Evolutionary conservation across 1,140 invertebrate genomes (phyloP).

Genomic region (Sweltsa coloradensis): DNA sequence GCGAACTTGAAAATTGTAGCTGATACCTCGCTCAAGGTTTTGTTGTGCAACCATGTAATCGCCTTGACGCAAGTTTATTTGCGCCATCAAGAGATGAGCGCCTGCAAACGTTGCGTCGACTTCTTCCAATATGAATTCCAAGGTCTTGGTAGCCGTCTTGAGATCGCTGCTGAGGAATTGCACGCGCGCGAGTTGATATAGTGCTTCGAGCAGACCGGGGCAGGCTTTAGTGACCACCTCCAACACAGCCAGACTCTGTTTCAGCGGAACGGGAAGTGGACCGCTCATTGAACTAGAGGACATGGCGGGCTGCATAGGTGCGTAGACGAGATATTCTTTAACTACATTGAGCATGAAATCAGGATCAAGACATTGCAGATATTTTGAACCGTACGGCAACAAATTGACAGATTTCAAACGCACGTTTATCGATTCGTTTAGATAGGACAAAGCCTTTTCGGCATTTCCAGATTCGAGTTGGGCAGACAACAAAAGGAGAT

Average conservation of each 20-base stretch:
- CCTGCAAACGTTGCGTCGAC: constrained; percentile 66
- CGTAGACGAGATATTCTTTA: constrained; percentile 61
- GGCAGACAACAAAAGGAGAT: constrained; percentile 52
- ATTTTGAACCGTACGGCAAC: constrained; percentile 58
- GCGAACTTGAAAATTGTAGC: constrained; percentile 81
- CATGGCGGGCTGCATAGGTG: constrained; percentile 40
- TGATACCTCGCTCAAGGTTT: constrained; percentile 75
- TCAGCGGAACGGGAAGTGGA: constrained; percentile 27
- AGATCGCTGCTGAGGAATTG: constrained; percentile 68
- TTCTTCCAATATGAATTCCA: constrained; percentile 61
- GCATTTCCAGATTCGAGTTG: constrained; percentile 45
- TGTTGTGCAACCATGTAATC: constrained; percentile 69
- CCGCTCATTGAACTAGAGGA: background rate
- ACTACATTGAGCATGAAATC: constrained; percentile 73
- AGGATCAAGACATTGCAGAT: constrained; percentile 66
- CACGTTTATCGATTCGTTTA: constrained; percentile 57
- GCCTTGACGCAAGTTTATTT: constrained; percentile 63
- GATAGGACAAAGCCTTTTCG: constrained; percentile 41
- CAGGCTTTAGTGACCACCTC: constrained; percentile 63
- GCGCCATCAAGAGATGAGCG: constrained; percentile 77
- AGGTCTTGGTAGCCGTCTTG: constrained; percentile 43
- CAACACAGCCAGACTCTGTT: constrained; percentile 51
- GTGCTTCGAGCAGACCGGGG: constrained; percentile 62
- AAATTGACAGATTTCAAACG: constrained; percentile 46
- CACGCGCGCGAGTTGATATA: constrained; percentile 65